Evolutionary conservation across 1,140 invertebrate species (phyloP).

Genomic region (Antheraea pernyi): DNA sequence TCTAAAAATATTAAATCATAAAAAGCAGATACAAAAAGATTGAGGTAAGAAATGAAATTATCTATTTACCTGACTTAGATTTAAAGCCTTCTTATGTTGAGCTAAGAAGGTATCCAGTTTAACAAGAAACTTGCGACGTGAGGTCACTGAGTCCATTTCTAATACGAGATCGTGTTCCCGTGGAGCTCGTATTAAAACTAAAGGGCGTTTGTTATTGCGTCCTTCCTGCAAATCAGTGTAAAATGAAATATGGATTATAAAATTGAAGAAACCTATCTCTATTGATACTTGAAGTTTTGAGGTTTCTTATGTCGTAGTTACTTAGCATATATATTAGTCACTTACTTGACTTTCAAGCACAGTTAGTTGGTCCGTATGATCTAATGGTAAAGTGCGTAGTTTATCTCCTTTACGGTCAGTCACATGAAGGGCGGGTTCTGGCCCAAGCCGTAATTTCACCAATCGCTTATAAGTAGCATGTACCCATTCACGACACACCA

Average conservation of each 20-base stretch:
- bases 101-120: constrained; percentile 92
- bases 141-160: constrained; percentile 91
- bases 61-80: constrained; percentile 81
- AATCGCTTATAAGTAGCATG: constrained; percentile 95
- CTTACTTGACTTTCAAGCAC: constrained; percentile 88
- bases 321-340: not conserved
- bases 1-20: not conserved
- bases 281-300: too few species aligned
- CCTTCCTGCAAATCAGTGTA: constrained; percentile 79
- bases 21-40: not conserved
- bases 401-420: constrained; percentile 95
- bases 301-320: too few species aligned
- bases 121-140: constrained; percentile 92
- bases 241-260: too few species aligned
- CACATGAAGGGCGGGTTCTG: constrained; percentile 90
- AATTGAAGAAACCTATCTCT: too few species aligned
- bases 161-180: constrained; percentile 98
- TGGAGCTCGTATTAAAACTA: constrained; percentile 92
- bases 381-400: constrained; percentile 89
- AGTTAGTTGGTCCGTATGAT: constrained; percentile 86
- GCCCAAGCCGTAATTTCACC: constrained; percentile 94
- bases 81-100: constrained; percentile 90
- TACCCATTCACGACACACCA: constrained; percentile 96
- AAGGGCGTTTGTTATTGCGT: constrained; percentile 88
- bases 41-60: not conserved